Base-by-base conservation (phyloP, 1,140 invertebrate genomes). In the Calephelis virginiensis region DNA sequence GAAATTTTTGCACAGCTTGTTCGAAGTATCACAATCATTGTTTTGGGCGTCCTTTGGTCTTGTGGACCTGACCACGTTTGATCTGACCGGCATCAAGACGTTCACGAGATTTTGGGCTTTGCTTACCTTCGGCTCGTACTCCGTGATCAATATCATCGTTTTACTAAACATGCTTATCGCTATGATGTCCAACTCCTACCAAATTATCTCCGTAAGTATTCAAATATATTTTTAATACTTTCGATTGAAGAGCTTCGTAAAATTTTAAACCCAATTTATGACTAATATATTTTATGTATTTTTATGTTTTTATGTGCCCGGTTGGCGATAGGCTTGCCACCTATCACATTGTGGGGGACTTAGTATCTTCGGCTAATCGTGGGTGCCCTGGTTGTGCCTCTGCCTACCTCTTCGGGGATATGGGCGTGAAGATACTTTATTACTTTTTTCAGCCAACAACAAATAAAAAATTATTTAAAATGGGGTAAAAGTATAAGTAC, bases 181-280 rank as follows among this genome's bases (percentile, higher is more conserved):
- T 76, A 98, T 98, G 97, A 98, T 98, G 97, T 97, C 96, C 46
- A 98, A 97, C 86, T 98, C 97, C 0, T 98, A 98, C 88, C 96
- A 97, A 91, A 96, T 96, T 45, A 98, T 98, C 75, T 97, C 96
- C 71, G 96, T 97, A 92, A 93, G 93, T 91, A 63, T 63, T 28
- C 6, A 28, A 28, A 28, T 53, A 14, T n/a, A 45, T 13, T 0
- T 37, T 28, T 4, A 4, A 28, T 28, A 28, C 28, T 28, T 28
- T 28, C 28, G 2, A 28, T 2, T 0, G 3, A 4, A 2, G 28
- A 3, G 28, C 2, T 28, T 28, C 2, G 17, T 28, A 2, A 28
- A 28, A 28, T 1, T 28, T 28, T 28, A 2, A 3, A 28, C 28
- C 28, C 28, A 28, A 28, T 9, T n/a, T 53, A 13, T 0, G 11